These are phyloP conservation scores for Triplophysa tibetana DNA, from an alignment of 2,113 vertebrate genomes.

Conservation along the genomic window DNA sequence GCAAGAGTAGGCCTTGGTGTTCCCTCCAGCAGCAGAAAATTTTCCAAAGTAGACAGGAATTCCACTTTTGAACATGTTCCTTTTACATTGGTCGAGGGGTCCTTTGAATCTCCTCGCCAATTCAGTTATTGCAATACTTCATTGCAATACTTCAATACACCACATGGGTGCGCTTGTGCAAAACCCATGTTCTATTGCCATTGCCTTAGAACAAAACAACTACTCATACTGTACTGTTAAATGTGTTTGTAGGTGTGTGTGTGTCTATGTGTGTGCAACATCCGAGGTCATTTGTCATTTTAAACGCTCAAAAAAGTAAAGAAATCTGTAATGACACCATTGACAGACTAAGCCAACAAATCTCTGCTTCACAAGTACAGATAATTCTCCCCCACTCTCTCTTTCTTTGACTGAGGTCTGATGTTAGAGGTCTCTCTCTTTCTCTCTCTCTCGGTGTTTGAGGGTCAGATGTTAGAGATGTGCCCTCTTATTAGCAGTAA, in stretches of 20 bases:
- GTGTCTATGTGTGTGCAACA: neutral
- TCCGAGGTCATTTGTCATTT: neutral
- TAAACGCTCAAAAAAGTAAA: neutral
- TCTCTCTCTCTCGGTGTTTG: no score
- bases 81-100: no score
- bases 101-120: neutral
- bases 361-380: neutral
- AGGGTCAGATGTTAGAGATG: slow-evolving; percentile 28
- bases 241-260: no score
- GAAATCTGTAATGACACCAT: neutral
- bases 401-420: slow-evolving; percentile 10
- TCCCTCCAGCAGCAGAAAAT: no score
- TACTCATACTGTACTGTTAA: neutral
- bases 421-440: no score
- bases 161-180: no score
- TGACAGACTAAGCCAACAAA: neutral
- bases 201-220: no score
- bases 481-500: slow-evolving; percentile 47
- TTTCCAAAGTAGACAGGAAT: neutral
- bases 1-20: neutral
- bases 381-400: slow-evolving; percentile 3
- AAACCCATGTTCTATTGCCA: no score
- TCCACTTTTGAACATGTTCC: neutral
- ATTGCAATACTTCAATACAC: no score
- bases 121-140: neutral